phyloP scores from a whole-genome alignment of 2,888 invertebrate species.

The Lacanobia oleracea region DNA sequence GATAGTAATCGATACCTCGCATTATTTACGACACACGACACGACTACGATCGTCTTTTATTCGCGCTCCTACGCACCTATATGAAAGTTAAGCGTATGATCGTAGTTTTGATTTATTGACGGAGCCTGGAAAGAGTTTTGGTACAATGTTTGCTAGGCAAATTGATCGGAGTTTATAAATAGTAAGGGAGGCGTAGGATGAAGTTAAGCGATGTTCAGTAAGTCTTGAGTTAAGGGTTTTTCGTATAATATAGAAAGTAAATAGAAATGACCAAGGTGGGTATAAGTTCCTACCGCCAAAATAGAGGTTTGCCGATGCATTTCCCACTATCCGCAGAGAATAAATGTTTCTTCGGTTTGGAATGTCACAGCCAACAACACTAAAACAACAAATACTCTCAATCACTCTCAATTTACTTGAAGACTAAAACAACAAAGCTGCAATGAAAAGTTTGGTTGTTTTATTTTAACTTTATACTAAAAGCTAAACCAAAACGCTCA shows the following conservation, averaged over 20 bases:
- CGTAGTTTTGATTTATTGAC: constrained; percentile 46
- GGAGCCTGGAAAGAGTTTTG: constrained; percentile 34
- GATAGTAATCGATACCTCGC: constrained; percentile 83
- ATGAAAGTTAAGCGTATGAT: constrained; percentile 51
- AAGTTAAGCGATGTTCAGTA: neutral
- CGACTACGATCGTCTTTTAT: constrained; percentile 76
- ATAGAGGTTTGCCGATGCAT: neutral
- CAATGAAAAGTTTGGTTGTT: too few species aligned
- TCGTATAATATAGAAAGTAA: neutral
- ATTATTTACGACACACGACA: constrained; percentile 77
- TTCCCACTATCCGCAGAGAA: neutral
- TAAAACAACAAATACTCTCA: neutral
- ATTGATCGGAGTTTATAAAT: constrained; percentile 42
- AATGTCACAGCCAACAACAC: too few species aligned
- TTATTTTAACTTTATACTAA: neutral
- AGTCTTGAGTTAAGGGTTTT: neutral
- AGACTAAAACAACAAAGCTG: neutral
- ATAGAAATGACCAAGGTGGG: neutral
- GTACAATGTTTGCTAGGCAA: constrained; percentile 42
- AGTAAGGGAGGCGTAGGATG: constrained; percentile 20
- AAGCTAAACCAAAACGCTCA: too few species aligned
- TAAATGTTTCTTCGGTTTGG: too few species aligned
- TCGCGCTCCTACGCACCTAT: constrained; percentile 74
- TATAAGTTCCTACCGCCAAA: neutral
- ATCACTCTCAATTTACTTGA: too few species aligned